Conservation (phyloP, 2,113 vertebrate genomes). For the Tragelaphus buxtoni region DNA sequence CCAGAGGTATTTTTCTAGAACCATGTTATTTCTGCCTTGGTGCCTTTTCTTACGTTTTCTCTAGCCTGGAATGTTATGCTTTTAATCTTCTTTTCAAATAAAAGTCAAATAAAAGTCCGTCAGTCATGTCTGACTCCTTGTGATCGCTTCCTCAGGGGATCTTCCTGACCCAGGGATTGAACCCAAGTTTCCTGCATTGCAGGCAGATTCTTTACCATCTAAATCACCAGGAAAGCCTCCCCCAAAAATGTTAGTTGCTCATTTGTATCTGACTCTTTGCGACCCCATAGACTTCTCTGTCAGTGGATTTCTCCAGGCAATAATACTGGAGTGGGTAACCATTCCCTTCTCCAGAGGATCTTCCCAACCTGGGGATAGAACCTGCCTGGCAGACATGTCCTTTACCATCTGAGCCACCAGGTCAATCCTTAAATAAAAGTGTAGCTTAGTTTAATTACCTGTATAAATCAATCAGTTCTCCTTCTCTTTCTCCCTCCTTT, state of each 20-base stretch:
- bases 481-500: neutral
- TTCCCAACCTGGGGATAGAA: neutral
- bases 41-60: neutral
- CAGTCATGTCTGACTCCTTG: neutral
- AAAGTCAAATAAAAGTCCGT: neutral
- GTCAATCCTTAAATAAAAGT: neutral
- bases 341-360: neutral
- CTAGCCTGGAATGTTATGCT: neutral
- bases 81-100: neutral
- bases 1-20: neutral
- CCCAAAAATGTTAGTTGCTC: neutral
- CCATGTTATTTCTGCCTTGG: neutral
- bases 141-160: neutral
- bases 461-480: neutral
- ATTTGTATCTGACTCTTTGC: neutral
- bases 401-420: neutral
- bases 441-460: neutral
- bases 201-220: neutral
- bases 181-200: neutral
- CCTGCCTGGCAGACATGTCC: neutral
- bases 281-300: neutral
- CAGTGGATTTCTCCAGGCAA: neutral
- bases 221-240: neutral
- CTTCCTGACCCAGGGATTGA: neutral
- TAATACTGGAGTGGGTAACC: neutral